Evolutionary conservation across 1,140 invertebrate genomes (phyloP).

Genomic region (Drosophila biarmipes): DNA sequence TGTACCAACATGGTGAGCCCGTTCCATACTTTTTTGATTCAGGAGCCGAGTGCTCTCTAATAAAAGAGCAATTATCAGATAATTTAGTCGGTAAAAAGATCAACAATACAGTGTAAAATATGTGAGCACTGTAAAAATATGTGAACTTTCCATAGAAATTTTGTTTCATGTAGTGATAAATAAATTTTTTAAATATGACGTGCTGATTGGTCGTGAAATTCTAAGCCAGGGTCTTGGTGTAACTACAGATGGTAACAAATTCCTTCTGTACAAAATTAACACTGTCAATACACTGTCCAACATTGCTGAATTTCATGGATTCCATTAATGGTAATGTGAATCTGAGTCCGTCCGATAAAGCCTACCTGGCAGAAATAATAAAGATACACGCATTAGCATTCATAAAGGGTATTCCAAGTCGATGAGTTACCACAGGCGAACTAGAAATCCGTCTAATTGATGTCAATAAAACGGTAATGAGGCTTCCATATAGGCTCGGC

Average conservation of each 20-base stretch:
- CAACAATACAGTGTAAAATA: neutral
- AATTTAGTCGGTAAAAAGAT: conserved; percentile 1
- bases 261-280: neutral
- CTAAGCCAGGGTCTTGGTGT: neutral
- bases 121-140: conserved; percentile 1
- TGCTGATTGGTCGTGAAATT: conserved; percentile 1
- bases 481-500: neutral
- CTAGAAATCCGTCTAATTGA: conserved; percentile 15
- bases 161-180: neutral
- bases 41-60: too few species aligned
- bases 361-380: conserved; percentile 15
- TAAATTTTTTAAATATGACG: neutral
- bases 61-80: conserved; percentile 1
- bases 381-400: conserved; percentile 1
- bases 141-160: neutral
- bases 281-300: neutral
- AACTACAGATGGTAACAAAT: conserved; percentile 1
- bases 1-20: conserved; percentile 1
- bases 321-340: neutral
- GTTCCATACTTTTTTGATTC: conserved; percentile 1
- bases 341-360: neutral
- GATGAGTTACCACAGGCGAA: conserved; percentile 9
- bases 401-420: conserved; percentile 17
- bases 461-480: conserved; percentile 10
- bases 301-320: neutral